These are phyloP conservation scores for Zygogramma bicolorata DNA, from an alignment of 2,888 invertebrate species.

Conservation along the genomic window DNA sequence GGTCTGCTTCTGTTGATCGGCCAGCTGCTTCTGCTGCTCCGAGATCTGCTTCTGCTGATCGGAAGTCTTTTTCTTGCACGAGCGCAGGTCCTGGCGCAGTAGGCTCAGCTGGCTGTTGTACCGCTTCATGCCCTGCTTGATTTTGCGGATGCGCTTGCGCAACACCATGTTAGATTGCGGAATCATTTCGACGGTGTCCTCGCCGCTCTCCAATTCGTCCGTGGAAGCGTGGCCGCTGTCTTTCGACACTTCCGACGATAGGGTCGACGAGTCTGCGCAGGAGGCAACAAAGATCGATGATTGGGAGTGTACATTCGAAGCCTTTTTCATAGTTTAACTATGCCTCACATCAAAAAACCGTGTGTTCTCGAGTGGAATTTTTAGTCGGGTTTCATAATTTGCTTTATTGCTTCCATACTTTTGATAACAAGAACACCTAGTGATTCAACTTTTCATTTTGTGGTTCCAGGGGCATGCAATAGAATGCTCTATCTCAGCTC, in stretches of 20 bases:
- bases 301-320: too few species aligned
- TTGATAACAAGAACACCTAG: too few species aligned
- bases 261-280: conserved; percentile 72
- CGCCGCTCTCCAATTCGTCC: conserved; percentile 68
- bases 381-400: too few species aligned
- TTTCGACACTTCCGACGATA: conserved; percentile 69
- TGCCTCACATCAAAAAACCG: too few species aligned
- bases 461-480: too few species aligned
- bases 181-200: conserved; percentile 70
- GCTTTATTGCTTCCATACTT: too few species aligned
- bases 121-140: conserved; percentile 90
- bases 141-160: conserved; percentile 86
- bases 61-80: conserved; percentile 84
- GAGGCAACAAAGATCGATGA: too few species aligned
- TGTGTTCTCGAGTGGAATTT: too few species aligned
- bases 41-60: conserved; percentile 88
- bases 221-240: conserved; percentile 67
- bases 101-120: conserved; percentile 86
- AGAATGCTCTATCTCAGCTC: too few species aligned
- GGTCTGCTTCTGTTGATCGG: conserved; percentile 81
- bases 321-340: too few species aligned
- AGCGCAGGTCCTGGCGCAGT: conserved; percentile 82
- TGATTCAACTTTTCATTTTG: too few species aligned
- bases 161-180: conserved; percentile 89
- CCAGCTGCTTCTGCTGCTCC: conserved; percentile 79